Evolutionary conservation across 37 sponge, comb jelly and placozoan species (phyloP).

Genomic region (Halichondria panicea): DNA sequence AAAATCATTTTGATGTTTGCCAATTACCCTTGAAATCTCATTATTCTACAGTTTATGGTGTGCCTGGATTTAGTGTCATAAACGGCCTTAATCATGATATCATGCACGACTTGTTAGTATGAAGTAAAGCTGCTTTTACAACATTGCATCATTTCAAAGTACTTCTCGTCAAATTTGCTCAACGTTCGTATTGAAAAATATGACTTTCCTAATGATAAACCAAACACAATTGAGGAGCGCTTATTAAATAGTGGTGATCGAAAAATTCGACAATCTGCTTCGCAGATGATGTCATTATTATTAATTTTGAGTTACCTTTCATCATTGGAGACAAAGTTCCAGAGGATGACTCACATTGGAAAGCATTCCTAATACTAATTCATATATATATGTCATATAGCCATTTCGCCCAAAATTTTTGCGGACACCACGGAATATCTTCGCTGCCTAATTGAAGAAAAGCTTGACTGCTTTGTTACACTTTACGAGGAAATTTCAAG

Average conservation of each 20-base stretch:
- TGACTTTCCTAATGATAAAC: conserved; percentile 3
- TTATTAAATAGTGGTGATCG: not conserved
- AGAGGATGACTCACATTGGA: not conserved
- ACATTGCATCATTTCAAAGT: not conserved
- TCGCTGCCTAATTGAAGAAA: conserved; percentile 32
- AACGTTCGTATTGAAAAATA: conserved; percentile 4
- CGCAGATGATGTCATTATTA: conserved; percentile 9
- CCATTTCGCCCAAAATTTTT: not conserved
- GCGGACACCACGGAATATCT: conserved; percentile 29
- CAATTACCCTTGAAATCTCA: not conserved
- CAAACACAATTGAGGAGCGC: not conserved
- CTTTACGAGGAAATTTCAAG: too few relatives aligned
- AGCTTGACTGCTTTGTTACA: too few relatives aligned
- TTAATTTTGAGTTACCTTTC: not conserved
- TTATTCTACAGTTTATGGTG: conserved; percentile 17
- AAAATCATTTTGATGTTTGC: not conserved
- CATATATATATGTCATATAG: too few relatives aligned
- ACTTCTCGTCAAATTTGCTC: not conserved
- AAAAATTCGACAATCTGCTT: conserved; percentile 19
- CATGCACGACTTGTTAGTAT: conserved; percentile 20
- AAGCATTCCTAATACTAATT: too few relatives aligned
- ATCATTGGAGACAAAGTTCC: conserved; percentile 22
- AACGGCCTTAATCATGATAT: conserved; percentile 15
- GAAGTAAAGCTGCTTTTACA: not conserved
- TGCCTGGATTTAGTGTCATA: conserved; percentile 19